These are phyloP conservation scores for Trichacis sp. DNA, from an alignment of 2,888 invertebrate genomes.

Conservation along the genomic window DNA sequence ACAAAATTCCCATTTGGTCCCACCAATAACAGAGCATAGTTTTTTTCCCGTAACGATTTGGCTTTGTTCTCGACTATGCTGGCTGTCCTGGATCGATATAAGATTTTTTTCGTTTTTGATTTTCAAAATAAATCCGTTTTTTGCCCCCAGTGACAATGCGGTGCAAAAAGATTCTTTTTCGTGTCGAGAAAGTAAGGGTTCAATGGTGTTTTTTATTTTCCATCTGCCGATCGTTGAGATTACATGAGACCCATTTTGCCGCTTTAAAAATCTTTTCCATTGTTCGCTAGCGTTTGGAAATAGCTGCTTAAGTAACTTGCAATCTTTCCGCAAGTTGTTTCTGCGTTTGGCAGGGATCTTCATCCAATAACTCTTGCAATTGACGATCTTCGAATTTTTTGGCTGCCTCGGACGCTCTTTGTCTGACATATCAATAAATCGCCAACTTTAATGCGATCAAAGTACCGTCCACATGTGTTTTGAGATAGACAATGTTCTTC, in stretches of 20 bases:
- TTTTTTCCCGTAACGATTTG: slow-evolving; percentile 44
- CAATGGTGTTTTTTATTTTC: not conserved
- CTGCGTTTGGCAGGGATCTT: not conserved
- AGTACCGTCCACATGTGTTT: no score
- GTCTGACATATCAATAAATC: no score
- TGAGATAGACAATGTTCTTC: no score
- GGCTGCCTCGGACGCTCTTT: no score
- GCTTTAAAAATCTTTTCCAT: slow-evolving; percentile 4
- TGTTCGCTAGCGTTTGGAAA: not conserved
- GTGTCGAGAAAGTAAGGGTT: slow-evolving; percentile 1
- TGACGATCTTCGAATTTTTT: slow-evolving; percentile 4
- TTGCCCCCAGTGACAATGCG: slow-evolving; percentile 38
- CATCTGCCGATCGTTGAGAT: slow-evolving; percentile 19
- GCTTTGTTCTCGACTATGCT: slow-evolving; percentile 40
- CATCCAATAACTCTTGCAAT: slow-evolving; percentile 7
- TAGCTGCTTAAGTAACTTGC: not conserved
- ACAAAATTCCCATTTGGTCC: slow-evolving; percentile 32
- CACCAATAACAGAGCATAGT: slow-evolving; percentile 44
- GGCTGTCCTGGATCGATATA: slow-evolving; percentile 39
- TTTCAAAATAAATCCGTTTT: slow-evolving; percentile 12
- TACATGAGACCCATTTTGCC: not conserved
- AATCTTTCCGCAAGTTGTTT: not conserved
- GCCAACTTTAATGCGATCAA: slow-evolving; percentile 10
- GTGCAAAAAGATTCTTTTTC: slow-evolving; percentile 24
- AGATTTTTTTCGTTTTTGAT: slow-evolving; percentile 18